phyloP scores from a whole-genome alignment of 2,113 vertebrate species.

The Mohoua ochrocephala region DNA sequence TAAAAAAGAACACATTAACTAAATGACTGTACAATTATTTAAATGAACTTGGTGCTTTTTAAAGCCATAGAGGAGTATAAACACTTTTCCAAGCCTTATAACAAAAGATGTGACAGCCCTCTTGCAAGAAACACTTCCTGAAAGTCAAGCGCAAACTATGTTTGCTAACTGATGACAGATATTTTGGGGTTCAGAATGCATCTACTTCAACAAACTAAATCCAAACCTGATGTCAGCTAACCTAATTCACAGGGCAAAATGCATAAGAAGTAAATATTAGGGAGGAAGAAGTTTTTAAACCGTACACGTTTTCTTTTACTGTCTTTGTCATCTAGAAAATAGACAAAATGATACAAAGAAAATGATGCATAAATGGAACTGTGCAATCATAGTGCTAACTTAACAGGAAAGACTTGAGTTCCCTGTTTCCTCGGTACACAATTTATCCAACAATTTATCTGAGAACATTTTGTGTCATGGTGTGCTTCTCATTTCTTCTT shows the following conservation, averaged over 20 bases:
- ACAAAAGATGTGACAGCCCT: slow-evolving; percentile 62
- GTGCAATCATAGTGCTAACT: background rate
- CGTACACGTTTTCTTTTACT: background rate
- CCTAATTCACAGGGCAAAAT: background rate
- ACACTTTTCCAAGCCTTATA: slow-evolving; percentile 39
- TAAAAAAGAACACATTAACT: slow-evolving; percentile 76
- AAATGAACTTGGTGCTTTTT: slow-evolving; percentile 71
- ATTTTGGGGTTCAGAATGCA: background rate
- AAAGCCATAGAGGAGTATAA: slow-evolving; percentile 65
- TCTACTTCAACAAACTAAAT: slow-evolving; percentile 9
- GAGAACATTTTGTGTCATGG: background rate
- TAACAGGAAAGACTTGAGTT: background rate
- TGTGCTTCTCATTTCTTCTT: background rate
- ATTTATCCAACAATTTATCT: background rate
- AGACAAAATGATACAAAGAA: background rate
- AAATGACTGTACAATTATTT: slow-evolving; percentile 81
- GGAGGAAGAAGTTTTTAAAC: background rate
- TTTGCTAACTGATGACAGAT: slow-evolving; percentile 52
- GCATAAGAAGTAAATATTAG: background rate
- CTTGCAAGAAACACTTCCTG: slow-evolving; percentile 11
- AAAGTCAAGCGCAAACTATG: background rate
- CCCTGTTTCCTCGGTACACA: background rate
- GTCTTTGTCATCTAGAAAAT: background rate
- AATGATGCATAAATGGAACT: background rate
- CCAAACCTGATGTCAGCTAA: background rate